Base-by-base conservation (phyloP, 2,888 invertebrate species). In the Tryphoninae sp. region DNA sequence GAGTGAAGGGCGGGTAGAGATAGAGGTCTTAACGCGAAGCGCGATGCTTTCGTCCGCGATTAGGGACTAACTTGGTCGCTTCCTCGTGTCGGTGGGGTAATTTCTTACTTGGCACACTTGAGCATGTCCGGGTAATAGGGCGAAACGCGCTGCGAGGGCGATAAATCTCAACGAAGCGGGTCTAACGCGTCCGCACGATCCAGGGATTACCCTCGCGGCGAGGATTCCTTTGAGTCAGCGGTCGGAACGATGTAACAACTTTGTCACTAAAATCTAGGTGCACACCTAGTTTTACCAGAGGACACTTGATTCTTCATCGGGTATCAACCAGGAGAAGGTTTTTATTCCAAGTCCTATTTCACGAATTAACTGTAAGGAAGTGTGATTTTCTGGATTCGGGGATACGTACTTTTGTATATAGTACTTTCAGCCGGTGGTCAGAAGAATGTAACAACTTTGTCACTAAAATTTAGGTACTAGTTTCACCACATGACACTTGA, bases 81-180 rank as follows among this genome's bases (percentile, higher is more conserved):
- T 61, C 33, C 33, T 78, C 40, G 67, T 23, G 51, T 71, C 58
- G 58, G 33, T 72, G 40, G 40, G 42, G 67, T 78, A 78, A 78
- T 78, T 78, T 78, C 78, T 73, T 78, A 78, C 72, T 78, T 67
- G 78, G 73, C 78, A 73, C 73, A 68, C 72, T 62, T 61, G 33
- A 19, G 78, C 9, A 67, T 73, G 73, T 73, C 67, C 78, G 73
- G 73, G 73, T 78, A 78, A 78, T 73, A 67, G 72, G 78, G 62
- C 78, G 78, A 78, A 73, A 68, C 73, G 67, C 53, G 16, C 33
- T 33, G 33, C 67, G 42, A 67, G 23, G 45, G 53, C 59, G 42
- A 68, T 78, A 78, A 78, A 73, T 78, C 55, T 68, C 51, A 67
- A 73, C 72, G 72, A 73, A 49, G 51, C 23, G 45, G 59, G 59